phyloP scores from a whole-genome alignment of 1,140 invertebrate species.

The Hylaeus volcanicus region DNA sequence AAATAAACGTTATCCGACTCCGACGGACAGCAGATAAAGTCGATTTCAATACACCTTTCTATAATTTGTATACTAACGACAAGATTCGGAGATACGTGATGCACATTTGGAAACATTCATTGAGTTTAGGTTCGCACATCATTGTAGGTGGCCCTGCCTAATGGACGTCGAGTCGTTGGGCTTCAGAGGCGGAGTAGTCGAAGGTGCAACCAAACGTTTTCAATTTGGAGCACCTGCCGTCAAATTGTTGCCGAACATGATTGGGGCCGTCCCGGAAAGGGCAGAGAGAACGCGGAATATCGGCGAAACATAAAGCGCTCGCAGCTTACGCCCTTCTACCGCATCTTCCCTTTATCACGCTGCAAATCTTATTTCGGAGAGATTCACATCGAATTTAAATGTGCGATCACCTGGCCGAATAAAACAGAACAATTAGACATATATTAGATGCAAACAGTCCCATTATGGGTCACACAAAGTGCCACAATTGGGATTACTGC shows the following conservation, averaged over 20 bases:
- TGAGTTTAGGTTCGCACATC: too few species aligned
- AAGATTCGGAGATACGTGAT: too few species aligned
- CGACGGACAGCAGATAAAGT: too few species aligned
- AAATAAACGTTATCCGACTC: too few species aligned
- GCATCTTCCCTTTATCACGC: background rate
- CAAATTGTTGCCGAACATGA: conserved; percentile 61
- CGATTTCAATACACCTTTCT: too few species aligned
- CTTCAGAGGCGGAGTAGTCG: conserved; percentile 51
- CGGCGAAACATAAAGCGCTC: conserved; percentile 18
- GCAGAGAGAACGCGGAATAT: conserved; percentile 9
- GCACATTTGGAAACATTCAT: too few species aligned
- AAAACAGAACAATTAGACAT: background rate
- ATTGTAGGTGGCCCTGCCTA: conserved; percentile 46
- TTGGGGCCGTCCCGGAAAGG: conserved; percentile 39
- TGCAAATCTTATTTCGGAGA: background rate
- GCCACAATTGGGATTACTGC: too few species aligned
- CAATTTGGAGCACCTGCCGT: conserved; percentile 68
- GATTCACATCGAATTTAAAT: background rate
- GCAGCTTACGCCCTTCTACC: conserved; percentile 27
- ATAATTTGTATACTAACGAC: too few species aligned
- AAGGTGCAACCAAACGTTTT: conserved; percentile 63
- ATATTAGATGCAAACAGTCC: background rate
- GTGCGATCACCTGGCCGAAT: background rate
- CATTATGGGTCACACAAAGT: background rate
- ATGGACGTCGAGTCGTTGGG: conserved; percentile 51